A percentile compares a stretch with the other conserved stretches of the same genome.
Evolutionary conservation across 92 coral and sea anemone species (phyloP).

Genomic region (Hydrozoanthus gracilis): DNA sequence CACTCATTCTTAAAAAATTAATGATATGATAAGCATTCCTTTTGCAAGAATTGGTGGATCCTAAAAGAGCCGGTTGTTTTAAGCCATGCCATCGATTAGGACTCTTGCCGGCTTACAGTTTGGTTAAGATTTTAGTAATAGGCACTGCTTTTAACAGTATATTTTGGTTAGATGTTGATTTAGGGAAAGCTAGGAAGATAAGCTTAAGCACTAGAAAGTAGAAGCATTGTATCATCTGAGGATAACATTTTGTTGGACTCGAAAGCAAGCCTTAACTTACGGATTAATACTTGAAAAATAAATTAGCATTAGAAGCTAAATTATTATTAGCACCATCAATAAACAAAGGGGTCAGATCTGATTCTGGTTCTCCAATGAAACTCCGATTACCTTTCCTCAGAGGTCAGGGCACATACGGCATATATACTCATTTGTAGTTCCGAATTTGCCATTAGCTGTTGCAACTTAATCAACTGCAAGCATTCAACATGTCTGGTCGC

Average conservation of each 20-base stretch:
- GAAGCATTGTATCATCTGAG: slow-evolving; percentile 19
- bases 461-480: slow-evolving; percentile 46
- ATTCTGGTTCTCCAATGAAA: slow-evolving; percentile 42
- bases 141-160: slow-evolving; percentile 10
- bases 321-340: slow-evolving; percentile 13
- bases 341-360: slow-evolving; percentile 35
- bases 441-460: slow-evolving; percentile 47
- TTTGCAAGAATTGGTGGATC: no score
- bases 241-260: slow-evolving; percentile 37
- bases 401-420: slow-evolving; percentile 55
- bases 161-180: slow-evolving; percentile 32
- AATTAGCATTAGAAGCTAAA: not conserved
- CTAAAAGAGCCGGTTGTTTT: no score
- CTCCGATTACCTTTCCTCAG: slow-evolving; percentile 38
- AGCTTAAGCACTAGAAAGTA: not conserved
- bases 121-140: slow-evolving; percentile 29
- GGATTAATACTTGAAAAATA: not conserved
- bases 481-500: slow-evolving; percentile 30
- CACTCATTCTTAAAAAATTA: slow-evolving; percentile 25
- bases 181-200: slow-evolving; percentile 19
- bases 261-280: slow-evolving; percentile 23
- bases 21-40: slow-evolving; percentile 31
- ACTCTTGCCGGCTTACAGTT: slow-evolving; percentile 40
- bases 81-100: slow-evolving; percentile 16
- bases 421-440: slow-evolving; percentile 47